Percentiles rank a stretch among this genome's conserved stretches.
Conservation (phyloP, 1,140 invertebrate genomes). For the Trigoniulus corallinus region DNA sequence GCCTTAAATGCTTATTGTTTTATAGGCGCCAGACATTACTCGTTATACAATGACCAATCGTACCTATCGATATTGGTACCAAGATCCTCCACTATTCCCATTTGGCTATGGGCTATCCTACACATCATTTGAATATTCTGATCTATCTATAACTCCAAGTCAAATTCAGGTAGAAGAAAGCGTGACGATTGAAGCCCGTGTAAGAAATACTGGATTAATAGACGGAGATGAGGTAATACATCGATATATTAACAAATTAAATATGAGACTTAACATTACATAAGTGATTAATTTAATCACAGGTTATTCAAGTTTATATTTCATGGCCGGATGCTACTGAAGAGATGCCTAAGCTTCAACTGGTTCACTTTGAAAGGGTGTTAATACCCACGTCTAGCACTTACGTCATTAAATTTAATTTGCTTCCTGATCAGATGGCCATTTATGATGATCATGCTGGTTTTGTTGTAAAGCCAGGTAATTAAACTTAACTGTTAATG, state of each 20-base stretch:
- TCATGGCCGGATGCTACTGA: slow-evolving; percentile 17
- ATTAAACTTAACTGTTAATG: background rate
- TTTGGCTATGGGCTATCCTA: slow-evolving; percentile 26
- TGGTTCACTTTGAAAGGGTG: slow-evolving; percentile 18
- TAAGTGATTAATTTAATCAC: slow-evolving; percentile 4
- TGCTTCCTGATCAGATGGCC: slow-evolving; percentile 17
- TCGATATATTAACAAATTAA: background rate
- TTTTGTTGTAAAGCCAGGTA: slow-evolving; percentile 18
- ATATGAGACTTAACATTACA: background rate
- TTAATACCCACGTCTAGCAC: slow-evolving; percentile 5
- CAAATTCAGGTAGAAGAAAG: slow-evolving; percentile 14
- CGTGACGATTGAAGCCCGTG: slow-evolving; percentile 12
- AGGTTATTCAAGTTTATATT: slow-evolving; percentile 23
- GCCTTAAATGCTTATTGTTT: background rate
- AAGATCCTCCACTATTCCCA: slow-evolving; percentile 19
- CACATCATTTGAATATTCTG: slow-evolving; percentile 19
- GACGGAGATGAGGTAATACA: slow-evolving; percentile 19
- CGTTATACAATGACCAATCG: slow-evolving; percentile 23
- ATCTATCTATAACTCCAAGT: slow-evolving; percentile 9
- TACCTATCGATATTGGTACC: slow-evolving; percentile 23
- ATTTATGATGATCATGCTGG: slow-evolving; percentile 19
- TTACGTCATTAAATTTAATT: slow-evolving; percentile 6
- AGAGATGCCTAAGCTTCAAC: slow-evolving; percentile 20
- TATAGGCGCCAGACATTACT: slow-evolving; percentile 21
- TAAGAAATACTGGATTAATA: slow-evolving; percentile 16